Conservation (phyloP, 2,888 invertebrate genomes). For the Gerris lacustris region DNA sequence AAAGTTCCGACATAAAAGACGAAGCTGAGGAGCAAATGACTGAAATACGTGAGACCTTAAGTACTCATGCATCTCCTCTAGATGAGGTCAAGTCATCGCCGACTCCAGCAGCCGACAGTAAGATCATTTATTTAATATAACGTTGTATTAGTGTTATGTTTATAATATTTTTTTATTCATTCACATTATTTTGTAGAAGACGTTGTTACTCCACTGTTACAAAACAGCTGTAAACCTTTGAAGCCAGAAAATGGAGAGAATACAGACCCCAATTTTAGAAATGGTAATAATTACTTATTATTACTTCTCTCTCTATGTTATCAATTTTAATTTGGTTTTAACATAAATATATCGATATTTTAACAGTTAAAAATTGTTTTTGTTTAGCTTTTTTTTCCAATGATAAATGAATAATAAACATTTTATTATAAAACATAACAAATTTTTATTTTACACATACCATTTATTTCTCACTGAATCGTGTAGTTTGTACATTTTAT, state of each 20-base stretch:
- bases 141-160: neutral
- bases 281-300: slow-evolving; percentile 23
- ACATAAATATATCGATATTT: no score
- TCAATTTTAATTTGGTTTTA: no score
- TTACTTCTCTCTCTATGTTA: no score
- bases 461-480: no score
- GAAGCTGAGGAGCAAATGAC: slow-evolving; percentile 28
- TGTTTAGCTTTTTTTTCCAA: no score
- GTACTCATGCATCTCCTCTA: slow-evolving; percentile 25
- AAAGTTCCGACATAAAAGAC: slow-evolving; percentile 29
- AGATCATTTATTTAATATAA: slow-evolving; percentile 9
- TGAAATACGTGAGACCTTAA: slow-evolving; percentile 25
- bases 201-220: slow-evolving; percentile 23
- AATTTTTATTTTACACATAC: no score
- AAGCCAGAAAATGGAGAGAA: slow-evolving; percentile 31
- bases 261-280: slow-evolving; percentile 29
- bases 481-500: no score
- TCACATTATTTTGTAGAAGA: slow-evolving; percentile 24
- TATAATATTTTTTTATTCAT: neutral
- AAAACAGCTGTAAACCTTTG: slow-evolving; percentile 25
- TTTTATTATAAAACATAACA: no score
- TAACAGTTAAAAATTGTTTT: no score
- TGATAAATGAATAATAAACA: no score
- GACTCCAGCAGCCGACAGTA: slow-evolving; percentile 21
- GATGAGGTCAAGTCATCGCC: slow-evolving; percentile 26